Evolutionary conservation across 1,140 invertebrate species (phyloP), one percentile per base, ranked within the genome.

Genomic region (Pseudoatta argentina): DNA sequence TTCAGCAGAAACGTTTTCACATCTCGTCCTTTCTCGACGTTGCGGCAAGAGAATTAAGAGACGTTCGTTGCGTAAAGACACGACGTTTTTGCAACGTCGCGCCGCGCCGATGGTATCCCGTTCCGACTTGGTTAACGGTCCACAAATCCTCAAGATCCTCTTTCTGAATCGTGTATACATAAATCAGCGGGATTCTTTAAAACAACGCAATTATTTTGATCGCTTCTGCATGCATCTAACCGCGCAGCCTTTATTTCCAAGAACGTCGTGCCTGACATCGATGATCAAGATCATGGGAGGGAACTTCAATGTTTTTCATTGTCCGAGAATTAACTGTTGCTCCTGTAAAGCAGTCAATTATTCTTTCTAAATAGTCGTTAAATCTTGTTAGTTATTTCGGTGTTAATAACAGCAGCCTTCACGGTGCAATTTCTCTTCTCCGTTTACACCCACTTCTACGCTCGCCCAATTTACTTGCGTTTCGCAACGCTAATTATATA

Each of bases 71-170:
- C 90, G 87, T 87, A 92, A 92, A 78, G 85, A 83, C 81, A 27
- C 55, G 51, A 30, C 48, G 87, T 90, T 91, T 92, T 88, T 91
- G 85, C 88, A 90, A 92, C 83, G 82, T 14, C 81, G 67, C 59
- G 44, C n/a, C 59, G 53, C 30, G 24, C 27, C 48, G 55, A 16
- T 24, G 14, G 14, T 79, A 24, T 18, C 66, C 66, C 69, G 34
- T 44, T 83, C 57, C 77, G 61, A 77, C 39, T 69, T 53, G 48
- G 76, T 90, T 87, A 89, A 88, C 76, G 57, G 79, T 88, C 86
- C 86, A 73, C 72, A 57, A 76, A 77, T 78, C 78, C 59, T 51
- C 16, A 6, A 64, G 34, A 21, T 87, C 61, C 24, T 59, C 0
- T 69, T 24, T 2, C n/a, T 66, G 69, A 85, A 87, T 57, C 53